Evolutionary conservation across 2,797 vertebrate genomes (phyloP).

Genomic region (Notamacropus eugenii): DNA sequence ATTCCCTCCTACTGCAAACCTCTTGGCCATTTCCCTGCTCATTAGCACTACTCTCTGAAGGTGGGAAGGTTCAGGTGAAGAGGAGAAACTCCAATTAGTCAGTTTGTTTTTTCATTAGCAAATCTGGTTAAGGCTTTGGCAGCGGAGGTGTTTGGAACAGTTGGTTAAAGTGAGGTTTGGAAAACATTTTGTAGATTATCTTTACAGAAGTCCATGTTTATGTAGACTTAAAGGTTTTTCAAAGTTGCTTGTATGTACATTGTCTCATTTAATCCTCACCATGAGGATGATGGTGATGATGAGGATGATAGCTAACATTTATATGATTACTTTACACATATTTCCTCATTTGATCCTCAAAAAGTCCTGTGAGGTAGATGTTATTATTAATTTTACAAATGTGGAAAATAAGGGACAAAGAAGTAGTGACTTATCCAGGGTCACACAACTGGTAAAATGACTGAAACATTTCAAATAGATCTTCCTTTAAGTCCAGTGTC

Average conservation of each 20-base stretch:
- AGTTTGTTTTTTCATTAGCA: constrained; percentile 4
- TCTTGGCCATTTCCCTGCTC: constrained; percentile 29
- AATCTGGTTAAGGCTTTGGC: not conserved
- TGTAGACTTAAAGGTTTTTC: not conserved
- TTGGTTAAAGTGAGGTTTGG: constrained; percentile 15
- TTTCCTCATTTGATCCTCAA: not conserved
- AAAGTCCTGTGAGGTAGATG: not conserved
- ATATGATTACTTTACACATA: not conserved
- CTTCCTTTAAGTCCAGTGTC: not conserved
- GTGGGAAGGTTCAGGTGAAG: not conserved
- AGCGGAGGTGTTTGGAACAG: not conserved
- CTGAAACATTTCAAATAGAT: not conserved
- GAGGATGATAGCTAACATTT: not conserved
- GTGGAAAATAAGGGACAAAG: not conserved
- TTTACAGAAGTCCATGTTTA: not conserved
- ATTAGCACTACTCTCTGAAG: constrained; percentile 36
- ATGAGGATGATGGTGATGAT: not conserved
- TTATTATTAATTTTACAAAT: not conserved
- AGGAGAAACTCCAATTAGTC: constrained; percentile 15
- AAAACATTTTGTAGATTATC: constrained; percentile 24
- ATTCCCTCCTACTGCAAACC: constrained; percentile 8
- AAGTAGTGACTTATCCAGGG: not conserved
- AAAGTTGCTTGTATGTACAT: not conserved
- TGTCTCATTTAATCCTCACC: not conserved
- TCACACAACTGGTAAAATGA: not conserved